Evolutionary conservation across 2,888 invertebrate genomes (phyloP).

Genomic region (Andrena flavipes): DNA sequence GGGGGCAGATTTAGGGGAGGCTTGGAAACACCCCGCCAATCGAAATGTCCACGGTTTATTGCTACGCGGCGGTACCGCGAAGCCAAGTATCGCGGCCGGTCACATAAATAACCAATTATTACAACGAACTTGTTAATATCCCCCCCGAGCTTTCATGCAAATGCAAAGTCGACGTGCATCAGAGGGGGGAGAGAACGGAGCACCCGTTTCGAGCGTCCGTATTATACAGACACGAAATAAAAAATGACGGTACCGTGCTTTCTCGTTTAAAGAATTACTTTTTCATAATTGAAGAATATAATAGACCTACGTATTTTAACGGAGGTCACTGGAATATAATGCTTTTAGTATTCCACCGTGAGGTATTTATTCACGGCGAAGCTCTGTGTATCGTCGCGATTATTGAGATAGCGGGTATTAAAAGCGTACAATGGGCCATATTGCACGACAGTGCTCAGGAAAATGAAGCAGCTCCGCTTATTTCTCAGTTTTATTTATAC

Average conservation of each 20-base stretch:
- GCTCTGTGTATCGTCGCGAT: background rate
- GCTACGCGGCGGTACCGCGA: too few relatives aligned
- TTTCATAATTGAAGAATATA: background rate
- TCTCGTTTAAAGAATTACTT: background rate
- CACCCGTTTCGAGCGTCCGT: background rate
- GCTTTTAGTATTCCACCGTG: background rate
- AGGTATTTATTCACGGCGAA: background rate
- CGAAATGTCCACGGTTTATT: background rate
- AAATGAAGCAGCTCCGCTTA: background rate
- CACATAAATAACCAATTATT: background rate
- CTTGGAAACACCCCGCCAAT: too few relatives aligned
- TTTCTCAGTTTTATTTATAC: background rate
- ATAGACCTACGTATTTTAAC: background rate
- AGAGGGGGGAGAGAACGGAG: background rate
- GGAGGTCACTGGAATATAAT: background rate
- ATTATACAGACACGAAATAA: background rate
- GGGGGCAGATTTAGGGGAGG: too few relatives aligned
- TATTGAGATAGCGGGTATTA: background rate
- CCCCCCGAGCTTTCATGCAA: background rate
- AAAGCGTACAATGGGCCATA: background rate
- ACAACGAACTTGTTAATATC: background rate
- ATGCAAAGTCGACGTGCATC: background rate
- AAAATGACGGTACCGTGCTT: background rate
- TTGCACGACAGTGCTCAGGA: too few relatives aligned
- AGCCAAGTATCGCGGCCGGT: background rate